These are phyloP conservation scores for Syritta pipiens DNA, from an alignment of 2,888 invertebrate species.

Conservation along the genomic window DNA sequence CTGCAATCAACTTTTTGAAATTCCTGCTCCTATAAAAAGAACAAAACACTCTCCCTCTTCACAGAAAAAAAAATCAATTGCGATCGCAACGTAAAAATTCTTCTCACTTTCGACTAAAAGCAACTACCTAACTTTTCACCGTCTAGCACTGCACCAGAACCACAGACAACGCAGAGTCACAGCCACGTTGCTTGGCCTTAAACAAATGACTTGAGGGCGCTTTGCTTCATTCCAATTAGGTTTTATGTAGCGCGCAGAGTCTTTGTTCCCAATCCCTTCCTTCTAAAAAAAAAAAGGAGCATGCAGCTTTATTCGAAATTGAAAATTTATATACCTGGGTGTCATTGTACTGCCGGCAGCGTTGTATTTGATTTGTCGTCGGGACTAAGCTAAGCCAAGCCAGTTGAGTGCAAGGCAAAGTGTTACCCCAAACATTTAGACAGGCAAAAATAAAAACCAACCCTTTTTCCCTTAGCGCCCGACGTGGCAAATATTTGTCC, in stretches of 20 bases:
- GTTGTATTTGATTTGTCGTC: constrained; percentile 48
- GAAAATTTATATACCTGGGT: constrained; percentile 54
- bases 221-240: constrained; percentile 40
- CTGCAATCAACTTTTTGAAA: too few relatives aligned
- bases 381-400: constrained; percentile 13
- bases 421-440: constrained; percentile 41
- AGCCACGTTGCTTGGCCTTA: background rate
- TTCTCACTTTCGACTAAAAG: too few relatives aligned
- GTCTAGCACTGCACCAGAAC: too few relatives aligned
- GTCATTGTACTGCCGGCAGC: constrained; percentile 33
- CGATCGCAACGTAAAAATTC: too few relatives aligned
- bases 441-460: constrained; percentile 24
- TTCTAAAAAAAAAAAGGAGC: constrained; percentile 6
- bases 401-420: background rate
- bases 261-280: constrained; percentile 7
- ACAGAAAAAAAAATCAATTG: too few relatives aligned
- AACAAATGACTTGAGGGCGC: constrained; percentile 7
- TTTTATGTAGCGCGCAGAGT: constrained; percentile 33
- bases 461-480: constrained; percentile 29
- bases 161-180: too few relatives aligned
- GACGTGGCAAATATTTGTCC: constrained; percentile 59
- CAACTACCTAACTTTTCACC: too few relatives aligned
- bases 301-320: constrained; percentile 18
- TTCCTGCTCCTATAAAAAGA: too few relatives aligned
- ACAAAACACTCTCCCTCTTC: too few relatives aligned